phyloP scores from a whole-genome alignment of 2,113 vertebrate genomes.

The Seriola aureovittata region DNA sequence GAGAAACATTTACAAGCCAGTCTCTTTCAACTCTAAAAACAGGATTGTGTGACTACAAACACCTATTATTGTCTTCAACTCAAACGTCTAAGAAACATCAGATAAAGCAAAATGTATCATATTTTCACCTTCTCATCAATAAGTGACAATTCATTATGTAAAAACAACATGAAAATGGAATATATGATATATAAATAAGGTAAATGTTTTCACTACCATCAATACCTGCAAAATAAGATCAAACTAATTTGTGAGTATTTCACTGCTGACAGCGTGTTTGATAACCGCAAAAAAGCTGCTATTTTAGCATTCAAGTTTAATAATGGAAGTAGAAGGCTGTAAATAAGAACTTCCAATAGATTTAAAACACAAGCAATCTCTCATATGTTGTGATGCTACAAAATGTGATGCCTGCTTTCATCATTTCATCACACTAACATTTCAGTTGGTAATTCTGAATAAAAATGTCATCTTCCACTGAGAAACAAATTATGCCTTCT shows the following conservation, averaged over 20 bases:
- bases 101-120: not conserved
- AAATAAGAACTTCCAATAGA: conserved; percentile 6
- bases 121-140: too few species aligned
- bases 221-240: not conserved
- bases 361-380: conserved; percentile 4
- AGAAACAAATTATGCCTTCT: conserved; percentile 44
- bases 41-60: not conserved
- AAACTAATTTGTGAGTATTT: not conserved
- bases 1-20: not conserved
- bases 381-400: conserved; percentile 8
- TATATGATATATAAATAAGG: not conserved
- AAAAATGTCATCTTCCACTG: conserved; percentile 41
- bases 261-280: not conserved
- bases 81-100: not conserved
- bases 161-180: not conserved
- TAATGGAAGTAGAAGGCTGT: not conserved
- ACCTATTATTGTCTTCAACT: not conserved
- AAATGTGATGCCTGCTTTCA: conserved; percentile 33
- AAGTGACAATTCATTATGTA: not conserved
- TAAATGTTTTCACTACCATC: not conserved
- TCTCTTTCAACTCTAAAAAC: not conserved
- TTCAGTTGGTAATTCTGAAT: conserved; percentile 43
- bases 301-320: not conserved
- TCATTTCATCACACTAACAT: conserved; percentile 34
- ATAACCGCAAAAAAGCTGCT: not conserved